Conservation (phyloP, 2,888 invertebrate species). For the Peribatodes rhomboidaria region DNA sequence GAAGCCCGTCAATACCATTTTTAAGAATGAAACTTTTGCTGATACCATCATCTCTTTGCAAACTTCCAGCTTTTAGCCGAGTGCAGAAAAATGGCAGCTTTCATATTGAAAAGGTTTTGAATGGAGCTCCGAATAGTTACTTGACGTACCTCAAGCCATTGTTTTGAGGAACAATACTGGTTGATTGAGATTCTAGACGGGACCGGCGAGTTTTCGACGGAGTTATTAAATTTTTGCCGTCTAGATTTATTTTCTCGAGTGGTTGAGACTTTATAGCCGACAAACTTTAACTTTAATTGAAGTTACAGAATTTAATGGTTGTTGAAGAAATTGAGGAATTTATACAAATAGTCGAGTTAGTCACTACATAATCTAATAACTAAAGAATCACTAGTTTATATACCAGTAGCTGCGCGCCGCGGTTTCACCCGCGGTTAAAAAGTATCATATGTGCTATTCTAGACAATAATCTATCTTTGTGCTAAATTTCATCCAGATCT, state of each 20-base stretch:
- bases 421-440: too few relatives aligned
- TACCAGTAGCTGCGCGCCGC: too few relatives aligned
- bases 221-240: conserved; percentile 19
- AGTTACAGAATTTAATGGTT: neutral
- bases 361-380: too few relatives aligned
- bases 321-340: too few relatives aligned
- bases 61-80: conserved; percentile 6
- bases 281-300: neutral
- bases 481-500: too few relatives aligned
- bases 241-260: neutral
- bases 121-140: conserved; percentile 27
- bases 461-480: too few relatives aligned
- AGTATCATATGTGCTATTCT: too few relatives aligned
- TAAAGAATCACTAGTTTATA: too few relatives aligned
- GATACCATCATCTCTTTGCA: neutral
- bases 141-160: conserved; percentile 23
- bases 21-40: conserved; percentile 15
- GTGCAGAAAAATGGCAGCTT: conserved; percentile 7
- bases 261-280: neutral
- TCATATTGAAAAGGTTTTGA: conserved; percentile 28
- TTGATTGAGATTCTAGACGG: conserved; percentile 31
- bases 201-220: conserved; percentile 1
- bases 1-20: conserved; percentile 17
- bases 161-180: conserved; percentile 34
- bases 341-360: too few relatives aligned